Conservation (phyloP, 1,140 invertebrate genomes). For the Phocides pigmalion region DNA sequence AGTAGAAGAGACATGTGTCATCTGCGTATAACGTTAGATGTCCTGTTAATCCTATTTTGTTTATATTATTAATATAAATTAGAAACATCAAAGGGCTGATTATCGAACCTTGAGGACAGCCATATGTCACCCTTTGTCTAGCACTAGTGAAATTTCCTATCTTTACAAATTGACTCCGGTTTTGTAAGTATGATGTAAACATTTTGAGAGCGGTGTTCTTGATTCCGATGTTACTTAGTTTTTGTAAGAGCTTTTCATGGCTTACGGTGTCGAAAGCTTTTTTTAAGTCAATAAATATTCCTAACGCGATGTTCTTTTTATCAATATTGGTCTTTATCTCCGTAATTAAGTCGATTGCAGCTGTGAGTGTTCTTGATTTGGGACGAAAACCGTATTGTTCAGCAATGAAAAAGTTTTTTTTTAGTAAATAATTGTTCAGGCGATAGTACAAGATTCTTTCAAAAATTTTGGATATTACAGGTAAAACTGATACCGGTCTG, state of each 20-base stretch:
- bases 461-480: conserved; percentile 8
- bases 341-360: conserved; percentile 7
- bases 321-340: conserved; percentile 22
- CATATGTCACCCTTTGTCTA: neutral
- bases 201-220: conserved; percentile 7
- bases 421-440: neutral
- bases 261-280: conserved; percentile 33
- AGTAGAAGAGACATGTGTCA: conserved; percentile 15
- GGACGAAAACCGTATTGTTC: conserved; percentile 10
- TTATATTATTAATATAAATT: conserved; percentile 12
- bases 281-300: conserved; percentile 33
- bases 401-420: neutral
- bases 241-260: conserved; percentile 22
- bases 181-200: conserved; percentile 24
- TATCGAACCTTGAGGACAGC: neutral
- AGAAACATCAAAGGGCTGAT: neutral
- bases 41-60: neutral
- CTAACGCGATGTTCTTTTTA: conserved; percentile 19
- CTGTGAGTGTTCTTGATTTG: conserved; percentile 6
- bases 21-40: conserved; percentile 5
- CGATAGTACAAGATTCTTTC: neutral
- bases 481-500: conserved; percentile 6
- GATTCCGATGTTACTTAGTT: conserved; percentile 29
- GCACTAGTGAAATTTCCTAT: conserved; percentile 11
- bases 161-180: conserved; percentile 23